Conservation (phyloP, 2,888 invertebrate species). For the Nomada ferruginata region DNA sequence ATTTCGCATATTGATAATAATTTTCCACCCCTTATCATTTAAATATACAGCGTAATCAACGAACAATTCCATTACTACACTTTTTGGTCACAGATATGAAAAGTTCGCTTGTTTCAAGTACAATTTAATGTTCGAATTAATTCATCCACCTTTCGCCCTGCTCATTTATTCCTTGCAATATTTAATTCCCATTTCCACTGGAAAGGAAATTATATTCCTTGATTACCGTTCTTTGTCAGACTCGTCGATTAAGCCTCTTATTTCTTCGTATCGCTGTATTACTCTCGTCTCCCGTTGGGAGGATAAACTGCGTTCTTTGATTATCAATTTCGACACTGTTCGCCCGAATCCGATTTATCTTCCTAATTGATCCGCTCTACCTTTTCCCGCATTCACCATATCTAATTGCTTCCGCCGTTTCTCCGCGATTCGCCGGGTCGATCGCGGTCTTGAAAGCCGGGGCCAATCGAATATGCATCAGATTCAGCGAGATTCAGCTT, state of each 20-base stretch:
- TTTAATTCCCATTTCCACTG: neutral
- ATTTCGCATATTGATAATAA: too few relatives aligned
- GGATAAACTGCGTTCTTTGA: constrained; percentile 1
- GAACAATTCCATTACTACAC: too few relatives aligned
- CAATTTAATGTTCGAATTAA: neutral
- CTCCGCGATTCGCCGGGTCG: neutral
- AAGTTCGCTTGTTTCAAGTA: too few relatives aligned
- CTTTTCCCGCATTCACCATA: constrained; percentile 7
- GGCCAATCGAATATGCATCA: constrained; percentile 14
- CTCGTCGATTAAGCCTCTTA: neutral
- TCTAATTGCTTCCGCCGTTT: constrained; percentile 1
- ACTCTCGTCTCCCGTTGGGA: neutral
- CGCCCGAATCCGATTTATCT: neutral
- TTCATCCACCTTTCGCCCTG: neutral
- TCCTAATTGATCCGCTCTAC: constrained; percentile 1
- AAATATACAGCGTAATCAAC: too few relatives aligned
- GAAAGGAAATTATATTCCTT: constrained; percentile 4
- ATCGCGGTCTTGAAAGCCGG: neutral
- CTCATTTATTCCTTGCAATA: neutral
- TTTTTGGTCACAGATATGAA: too few relatives aligned
- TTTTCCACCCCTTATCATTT: too few relatives aligned
- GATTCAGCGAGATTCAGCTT: neutral
- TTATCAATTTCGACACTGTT: constrained; percentile 5
- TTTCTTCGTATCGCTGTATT: neutral
- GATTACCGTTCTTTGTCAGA: neutral